Conservation (phyloP, 2,113 vertebrate genomes). For the Epinephelus fuscoguttatus region DNA sequence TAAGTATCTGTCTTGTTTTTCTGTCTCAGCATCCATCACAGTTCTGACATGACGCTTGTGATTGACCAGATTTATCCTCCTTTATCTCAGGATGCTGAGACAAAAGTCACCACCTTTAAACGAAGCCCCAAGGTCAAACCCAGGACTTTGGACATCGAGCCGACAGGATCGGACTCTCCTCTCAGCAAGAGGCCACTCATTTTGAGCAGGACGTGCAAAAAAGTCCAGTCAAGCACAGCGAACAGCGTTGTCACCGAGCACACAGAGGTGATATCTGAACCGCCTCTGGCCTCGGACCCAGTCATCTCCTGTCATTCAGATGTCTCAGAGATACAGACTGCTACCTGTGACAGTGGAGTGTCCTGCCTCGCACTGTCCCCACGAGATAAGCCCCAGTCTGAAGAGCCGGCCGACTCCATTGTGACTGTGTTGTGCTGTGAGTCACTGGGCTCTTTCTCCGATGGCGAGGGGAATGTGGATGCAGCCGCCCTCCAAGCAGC, state of each 20-base stretch:
- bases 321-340: slow-evolving; percentile 19
- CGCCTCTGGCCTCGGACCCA: not conserved
- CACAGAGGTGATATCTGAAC: slow-evolving; percentile 17
- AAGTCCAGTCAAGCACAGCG: slow-evolving; percentile 13
- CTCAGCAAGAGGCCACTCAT: slow-evolving; percentile 65
- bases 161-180: slow-evolving; percentile 25
- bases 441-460: not conserved
- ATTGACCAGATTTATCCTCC: not conserved
- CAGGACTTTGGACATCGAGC: slow-evolving; percentile 30
- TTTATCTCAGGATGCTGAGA: slow-evolving; percentile 65
- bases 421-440: slow-evolving; percentile 55
- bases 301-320: slow-evolving; percentile 4
- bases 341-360: slow-evolving; percentile 8
- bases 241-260: not conserved
- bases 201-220: slow-evolving; percentile 77
- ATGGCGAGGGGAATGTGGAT: slow-evolving; percentile 9
- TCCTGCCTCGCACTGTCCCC: not conserved
- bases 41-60: not conserved
- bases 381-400: not conserved
- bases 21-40: not conserved
- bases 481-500: slow-evolving; percentile 29
- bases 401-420: slow-evolving; percentile 25
- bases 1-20: slow-evolving; percentile 46
- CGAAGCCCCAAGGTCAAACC: slow-evolving; percentile 48
- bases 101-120: slow-evolving; percentile 20